These are phyloP conservation scores for Aleiodes alternator DNA, from an alignment of 2,888 invertebrate genomes.

Conservation along the genomic window DNA sequence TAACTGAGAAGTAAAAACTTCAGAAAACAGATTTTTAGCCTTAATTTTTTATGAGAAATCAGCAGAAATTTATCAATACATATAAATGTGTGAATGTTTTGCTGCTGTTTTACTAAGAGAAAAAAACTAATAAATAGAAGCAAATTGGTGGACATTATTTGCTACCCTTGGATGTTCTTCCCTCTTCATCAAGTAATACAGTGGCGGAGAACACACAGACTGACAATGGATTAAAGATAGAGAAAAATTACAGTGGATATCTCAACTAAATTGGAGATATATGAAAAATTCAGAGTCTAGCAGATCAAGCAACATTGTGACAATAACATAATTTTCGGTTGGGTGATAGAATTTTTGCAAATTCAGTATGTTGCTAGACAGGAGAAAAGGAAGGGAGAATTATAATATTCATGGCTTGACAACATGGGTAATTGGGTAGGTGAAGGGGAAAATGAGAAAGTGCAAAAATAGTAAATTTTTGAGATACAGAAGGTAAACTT, in stretches of 20 bases:
- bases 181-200: constrained; percentile 26
- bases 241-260: neutral
- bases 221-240: neutral
- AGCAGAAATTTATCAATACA: constrained; percentile 6
- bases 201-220: constrained; percentile 10
- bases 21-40: constrained; percentile 28
- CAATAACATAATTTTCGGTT: constrained; percentile 49
- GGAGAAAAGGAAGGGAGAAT: constrained; percentile 30
- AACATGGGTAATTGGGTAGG: constrained; percentile 1
- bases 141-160: constrained; percentile 5
- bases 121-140: neutral
- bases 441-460: constrained; percentile 20
- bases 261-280: neutral
- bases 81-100: constrained; percentile 29
- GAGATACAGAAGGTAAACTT: constrained; percentile 10
- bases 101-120: constrained; percentile 8
- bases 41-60: constrained; percentile 39
- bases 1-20: neutral
- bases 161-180: constrained; percentile 12
- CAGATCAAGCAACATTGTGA: constrained; percentile 38
- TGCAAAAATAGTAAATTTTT: constrained; percentile 31
- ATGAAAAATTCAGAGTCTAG: constrained; percentile 27
- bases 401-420: constrained; percentile 44
- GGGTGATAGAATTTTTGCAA: constrained; percentile 20
- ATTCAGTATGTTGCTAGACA: constrained; percentile 18